phyloP scores from a whole-genome alignment of 2,888 invertebrate genomes.

The Eristalis tenax region DNA sequence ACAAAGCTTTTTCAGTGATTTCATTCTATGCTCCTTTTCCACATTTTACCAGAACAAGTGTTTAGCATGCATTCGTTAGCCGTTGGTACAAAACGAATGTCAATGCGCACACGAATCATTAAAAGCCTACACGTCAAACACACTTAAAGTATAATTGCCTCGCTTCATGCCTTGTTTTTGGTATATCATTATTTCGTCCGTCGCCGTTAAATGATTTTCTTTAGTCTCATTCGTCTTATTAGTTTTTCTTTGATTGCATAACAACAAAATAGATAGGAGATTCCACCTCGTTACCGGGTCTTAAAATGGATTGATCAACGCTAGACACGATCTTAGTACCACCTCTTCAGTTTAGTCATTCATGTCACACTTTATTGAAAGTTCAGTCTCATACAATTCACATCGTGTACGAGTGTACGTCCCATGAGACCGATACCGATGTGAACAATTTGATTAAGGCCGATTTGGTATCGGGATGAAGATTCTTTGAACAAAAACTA shows the following conservation, averaged over 20 bases:
- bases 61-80: not conserved
- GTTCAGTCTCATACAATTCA: constrained; percentile 2
- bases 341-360: not conserved
- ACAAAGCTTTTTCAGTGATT: not conserved
- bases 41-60: not conserved
- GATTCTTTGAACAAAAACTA: constrained; percentile 13
- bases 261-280: not conserved
- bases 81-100: not conserved
- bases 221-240: not conserved
- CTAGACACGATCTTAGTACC: not conserved
- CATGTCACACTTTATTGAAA: constrained; percentile 18
- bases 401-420: not conserved
- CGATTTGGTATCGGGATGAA: constrained; percentile 38
- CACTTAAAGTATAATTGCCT: not conserved
- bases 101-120: not conserved
- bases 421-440: not conserved
- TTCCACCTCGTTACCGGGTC: not conserved
- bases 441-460: constrained; percentile 28
- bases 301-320: constrained; percentile 10
- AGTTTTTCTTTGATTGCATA: constrained; percentile 19
- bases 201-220: not conserved
- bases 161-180: not conserved
- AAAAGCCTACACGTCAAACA: not conserved
- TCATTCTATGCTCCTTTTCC: not conserved
- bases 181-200: not conserved